These are phyloP conservation scores for Semicossyphus pulcher DNA, from an alignment of 2,113 vertebrate species.

Conservation along the genomic window DNA sequence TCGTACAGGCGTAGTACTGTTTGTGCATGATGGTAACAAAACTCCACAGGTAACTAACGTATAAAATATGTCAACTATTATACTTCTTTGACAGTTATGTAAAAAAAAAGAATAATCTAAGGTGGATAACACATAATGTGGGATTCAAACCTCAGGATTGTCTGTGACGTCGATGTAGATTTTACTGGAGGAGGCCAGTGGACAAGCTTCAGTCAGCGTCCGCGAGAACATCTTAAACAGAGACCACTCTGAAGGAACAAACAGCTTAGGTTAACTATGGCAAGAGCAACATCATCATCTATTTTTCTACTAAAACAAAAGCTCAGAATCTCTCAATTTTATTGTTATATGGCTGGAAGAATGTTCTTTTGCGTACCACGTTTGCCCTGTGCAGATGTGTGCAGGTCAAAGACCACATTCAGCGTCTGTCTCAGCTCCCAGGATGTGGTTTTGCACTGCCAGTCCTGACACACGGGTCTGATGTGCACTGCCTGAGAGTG, in stretches of 20 bases:
- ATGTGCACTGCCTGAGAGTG: slow-evolving; percentile 96
- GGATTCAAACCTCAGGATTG: slow-evolving; percentile 85
- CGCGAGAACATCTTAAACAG: slow-evolving; percentile 98
- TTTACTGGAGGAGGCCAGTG: slow-evolving; percentile 93
- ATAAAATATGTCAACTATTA: background rate
- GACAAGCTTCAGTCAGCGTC: slow-evolving; percentile 94
- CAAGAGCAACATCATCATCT: rapidly evolving
- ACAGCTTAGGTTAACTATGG: background rate
- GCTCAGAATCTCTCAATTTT: background rate
- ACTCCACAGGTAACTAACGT: too few species aligned
- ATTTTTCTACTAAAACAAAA: rapidly evolving
- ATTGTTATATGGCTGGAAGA: background rate
- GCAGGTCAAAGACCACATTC: slow-evolving; percentile 93
- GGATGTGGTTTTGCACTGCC: slow-evolving; percentile 85
- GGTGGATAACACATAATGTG: background rate
- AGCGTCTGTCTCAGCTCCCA: slow-evolving; percentile 97
- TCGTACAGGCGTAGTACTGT: too few species aligned
- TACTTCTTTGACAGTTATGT: background rate
- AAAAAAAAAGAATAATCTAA: background rate
- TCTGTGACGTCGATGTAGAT: slow-evolving; percentile 93
- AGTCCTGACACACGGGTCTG: slow-evolving; percentile 91
- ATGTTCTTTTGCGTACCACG: slow-evolving; percentile 82
- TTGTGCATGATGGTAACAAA: too few species aligned
- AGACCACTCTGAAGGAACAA: slow-evolving; percentile 90
- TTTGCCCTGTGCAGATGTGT: slow-evolving; percentile 89